A percentile compares a stretch with the other conserved stretches of the same genome.
Conservation (phyloP, 2,113 vertebrate species). For the Steatornis caripensis region DNA sequence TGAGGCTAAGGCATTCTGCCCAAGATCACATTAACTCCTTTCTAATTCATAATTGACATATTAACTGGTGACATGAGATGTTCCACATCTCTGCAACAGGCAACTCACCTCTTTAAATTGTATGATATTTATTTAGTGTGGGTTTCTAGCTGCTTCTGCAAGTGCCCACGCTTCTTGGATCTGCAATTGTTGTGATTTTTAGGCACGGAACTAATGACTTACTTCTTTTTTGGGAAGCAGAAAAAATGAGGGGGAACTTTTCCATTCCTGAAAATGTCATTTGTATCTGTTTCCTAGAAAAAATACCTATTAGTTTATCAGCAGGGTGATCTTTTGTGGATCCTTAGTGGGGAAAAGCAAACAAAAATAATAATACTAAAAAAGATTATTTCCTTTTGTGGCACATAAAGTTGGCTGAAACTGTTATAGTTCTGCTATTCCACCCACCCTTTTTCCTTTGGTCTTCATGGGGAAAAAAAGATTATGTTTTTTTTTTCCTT, state of each 20-base stretch:
- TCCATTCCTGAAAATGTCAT: neutral
- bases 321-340: rapidly evolving
- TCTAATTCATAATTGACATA: neutral
- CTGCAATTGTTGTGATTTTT: neutral
- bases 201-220: neutral
- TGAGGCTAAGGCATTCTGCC: neutral
- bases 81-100: neutral
- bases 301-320: neutral
- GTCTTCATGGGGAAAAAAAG: rapidly evolving
- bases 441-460: rapidly evolving
- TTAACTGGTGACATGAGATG: neutral
- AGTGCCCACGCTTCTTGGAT: rapidly evolving
- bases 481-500: neutral
- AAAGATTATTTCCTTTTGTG: neutral
- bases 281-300: neutral
- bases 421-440: neutral
- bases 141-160: neutral
- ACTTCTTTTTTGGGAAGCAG: neutral
- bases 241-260: neutral
- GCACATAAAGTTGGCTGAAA: neutral
- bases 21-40: neutral
- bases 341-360: neutral
- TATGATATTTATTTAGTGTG: neutral
- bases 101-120: neutral
- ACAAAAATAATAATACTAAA: neutral